Base-by-base conservation (phyloP, 2,797 vertebrate species). In the Coreius guichenoti region DNA sequence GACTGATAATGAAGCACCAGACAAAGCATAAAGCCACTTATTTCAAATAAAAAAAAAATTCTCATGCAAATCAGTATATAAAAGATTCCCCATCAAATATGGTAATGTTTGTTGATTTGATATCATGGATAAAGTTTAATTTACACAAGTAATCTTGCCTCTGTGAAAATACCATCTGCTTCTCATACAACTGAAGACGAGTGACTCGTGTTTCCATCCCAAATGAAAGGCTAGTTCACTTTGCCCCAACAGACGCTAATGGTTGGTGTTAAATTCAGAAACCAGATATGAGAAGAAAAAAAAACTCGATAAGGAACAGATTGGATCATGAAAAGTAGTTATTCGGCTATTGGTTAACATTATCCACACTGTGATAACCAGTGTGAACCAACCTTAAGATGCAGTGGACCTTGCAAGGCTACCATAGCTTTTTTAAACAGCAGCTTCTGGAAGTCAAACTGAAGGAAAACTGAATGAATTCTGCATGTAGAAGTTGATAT, bases 121-220 rank as follows among this genome's bases (percentile, higher is more conserved):
- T 65, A 83, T 63, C 21, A 75, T 21, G 29, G 21, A 36, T 67
- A 51, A 16, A 65, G 39, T 49, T n/a, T n/a, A 16, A 74, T 82
- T 67, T 21, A 3, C 19, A 54, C 23, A 70, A 61, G 13, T 51
- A 47, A 76, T 85, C 65, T 45, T 63, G 7, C n/a, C 45, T 29
- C 36, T 68, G 67, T 73, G 83, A 80, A 21, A 86, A 74, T 43
- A 77, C 70, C 89, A 86, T 31, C 84, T 8, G 17, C 63, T 79
- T 76, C 79, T 87, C 68, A 86, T 67, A 82, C 63, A 45, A 86
- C 68, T 26, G n/a, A n/a, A 51, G 9, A 76, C 14, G 3, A 45
- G 33, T 54, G 23, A 47, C 21, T 56, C 33, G 13, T 70, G 81
- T n/a, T 65, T 87, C 39, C 51, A 33, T 78, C 56, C 61, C 83